A percentile compares a stretch with the other conserved stretches of the same genome.
These are phyloP conservation scores for Clarias fuscus DNA, from an alignment of 2,797 vertebrate species.

Conservation along the genomic window DNA sequence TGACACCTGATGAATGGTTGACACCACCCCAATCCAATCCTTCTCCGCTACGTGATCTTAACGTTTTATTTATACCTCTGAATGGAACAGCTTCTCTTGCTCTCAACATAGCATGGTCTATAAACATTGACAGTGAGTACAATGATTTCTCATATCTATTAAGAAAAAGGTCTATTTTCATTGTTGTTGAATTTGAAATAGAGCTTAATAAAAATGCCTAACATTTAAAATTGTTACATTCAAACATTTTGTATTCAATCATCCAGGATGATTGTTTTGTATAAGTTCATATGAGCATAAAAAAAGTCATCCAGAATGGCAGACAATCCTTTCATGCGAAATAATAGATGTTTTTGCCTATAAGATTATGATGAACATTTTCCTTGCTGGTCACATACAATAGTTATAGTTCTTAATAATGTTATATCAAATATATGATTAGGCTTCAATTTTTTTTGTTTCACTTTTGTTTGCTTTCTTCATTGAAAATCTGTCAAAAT, in stretches of 20 bases:
- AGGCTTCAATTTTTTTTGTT: background rate
- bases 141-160: background rate
- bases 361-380: background rate
- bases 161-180: background rate
- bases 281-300: background rate
- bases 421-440: background rate
- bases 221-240: background rate
- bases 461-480: background rate
- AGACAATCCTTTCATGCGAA: background rate
- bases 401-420: background rate
- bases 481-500: background rate
- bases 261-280: background rate
- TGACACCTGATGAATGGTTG: conserved; percentile 39
- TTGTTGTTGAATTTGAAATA: background rate
- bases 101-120: conserved; percentile 77
- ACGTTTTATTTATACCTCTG: conserved; percentile 17
- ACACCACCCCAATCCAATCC: conserved; percentile 17
- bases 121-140: conserved; percentile 76
- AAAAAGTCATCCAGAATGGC: background rate
- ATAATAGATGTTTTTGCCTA: background rate
- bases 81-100: conserved; percentile 20
- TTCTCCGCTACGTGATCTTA: conserved; percentile 61
- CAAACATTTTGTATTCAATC: background rate
- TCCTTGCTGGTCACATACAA: background rate
- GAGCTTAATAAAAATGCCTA: background rate